Percentiles rank a stretch among this genome's conserved stretches.
Conservation (phyloP, 2,113 vertebrate species). For the Oreochromis niloticus region DNA sequence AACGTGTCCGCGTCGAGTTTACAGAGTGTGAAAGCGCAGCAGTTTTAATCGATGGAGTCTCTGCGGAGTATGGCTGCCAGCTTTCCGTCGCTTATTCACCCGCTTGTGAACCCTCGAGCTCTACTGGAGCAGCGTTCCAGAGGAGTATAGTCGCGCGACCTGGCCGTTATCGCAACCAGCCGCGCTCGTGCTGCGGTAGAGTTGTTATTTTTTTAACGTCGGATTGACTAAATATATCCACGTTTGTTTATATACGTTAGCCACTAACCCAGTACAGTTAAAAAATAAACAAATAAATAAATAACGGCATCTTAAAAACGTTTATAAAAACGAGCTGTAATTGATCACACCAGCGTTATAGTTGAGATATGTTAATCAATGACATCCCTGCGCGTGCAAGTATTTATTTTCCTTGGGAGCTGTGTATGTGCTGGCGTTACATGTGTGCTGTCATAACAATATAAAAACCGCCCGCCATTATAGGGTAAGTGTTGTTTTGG, state of each 20-base stretch:
- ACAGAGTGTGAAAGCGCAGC: not conserved
- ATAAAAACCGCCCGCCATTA: conserved; percentile 71
- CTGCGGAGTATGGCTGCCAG: conserved; percentile 2
- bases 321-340: not conserved
- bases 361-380: not conserved
- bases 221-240: not conserved
- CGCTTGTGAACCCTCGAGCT: conserved; percentile 42
- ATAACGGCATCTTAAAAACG: not conserved
- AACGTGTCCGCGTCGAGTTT: not conserved
- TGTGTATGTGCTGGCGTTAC: not conserved
- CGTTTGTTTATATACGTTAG: not conserved
- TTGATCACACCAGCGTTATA: not conserved
- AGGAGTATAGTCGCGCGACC: conserved; percentile 21
- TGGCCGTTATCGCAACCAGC: not conserved
- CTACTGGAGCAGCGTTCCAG: not conserved
- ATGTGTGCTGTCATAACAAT: conserved; percentile 51
- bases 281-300: not conserved
- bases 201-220: not conserved
- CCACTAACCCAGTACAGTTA: not conserved
- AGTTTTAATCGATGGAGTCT: not conserved
- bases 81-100: conserved; percentile 14
- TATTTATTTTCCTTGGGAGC: not conserved
- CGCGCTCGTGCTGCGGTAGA: conserved; percentile 17
- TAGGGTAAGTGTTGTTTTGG: conserved; percentile 63
- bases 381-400: not conserved